Conservation (phyloP, 2,113 vertebrate genomes). For the Salvelinus namaycush region DNA sequence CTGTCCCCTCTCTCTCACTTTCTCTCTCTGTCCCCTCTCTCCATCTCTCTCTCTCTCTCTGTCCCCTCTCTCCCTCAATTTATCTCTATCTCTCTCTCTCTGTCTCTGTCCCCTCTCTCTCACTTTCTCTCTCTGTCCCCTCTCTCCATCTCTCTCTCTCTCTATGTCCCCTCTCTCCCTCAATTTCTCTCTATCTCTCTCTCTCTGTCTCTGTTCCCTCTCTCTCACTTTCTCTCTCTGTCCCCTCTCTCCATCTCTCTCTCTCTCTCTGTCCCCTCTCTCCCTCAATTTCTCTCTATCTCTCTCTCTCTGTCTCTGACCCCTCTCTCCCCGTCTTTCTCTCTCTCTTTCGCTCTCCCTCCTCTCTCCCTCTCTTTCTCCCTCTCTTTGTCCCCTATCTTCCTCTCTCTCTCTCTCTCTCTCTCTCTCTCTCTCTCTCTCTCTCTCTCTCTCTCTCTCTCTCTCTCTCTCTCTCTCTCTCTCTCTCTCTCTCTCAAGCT, state of each 20-base stretch:
- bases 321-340: too few species aligned
- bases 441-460: too few species aligned
- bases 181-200: too few species aligned
- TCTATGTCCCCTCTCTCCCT: not conserved
- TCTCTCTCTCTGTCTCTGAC: too few species aligned
- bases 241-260: too few species aligned
- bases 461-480: too few species aligned
- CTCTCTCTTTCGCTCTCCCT: conserved; percentile 2
- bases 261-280: conserved; percentile 19
- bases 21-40: conserved; percentile 46
- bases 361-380: conserved; percentile 21
- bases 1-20: conserved; percentile 29
- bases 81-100: too few species aligned
- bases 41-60: conserved; percentile 28
- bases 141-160: too few species aligned
- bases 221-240: conserved; percentile 39
- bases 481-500: not conserved
- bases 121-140: not conserved
- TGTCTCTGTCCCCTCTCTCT: too few species aligned
- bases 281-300: too few species aligned
- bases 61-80: too few species aligned
- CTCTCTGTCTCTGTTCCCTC: conserved; percentile 15
- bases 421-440: too few species aligned
- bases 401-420: conserved; percentile 29
- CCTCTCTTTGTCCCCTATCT: conserved; percentile 39